These are phyloP conservation scores for Palythoa caribaeorum DNA, from an alignment of 92 coral and sea anemone genomes.

Conservation along the genomic window DNA sequence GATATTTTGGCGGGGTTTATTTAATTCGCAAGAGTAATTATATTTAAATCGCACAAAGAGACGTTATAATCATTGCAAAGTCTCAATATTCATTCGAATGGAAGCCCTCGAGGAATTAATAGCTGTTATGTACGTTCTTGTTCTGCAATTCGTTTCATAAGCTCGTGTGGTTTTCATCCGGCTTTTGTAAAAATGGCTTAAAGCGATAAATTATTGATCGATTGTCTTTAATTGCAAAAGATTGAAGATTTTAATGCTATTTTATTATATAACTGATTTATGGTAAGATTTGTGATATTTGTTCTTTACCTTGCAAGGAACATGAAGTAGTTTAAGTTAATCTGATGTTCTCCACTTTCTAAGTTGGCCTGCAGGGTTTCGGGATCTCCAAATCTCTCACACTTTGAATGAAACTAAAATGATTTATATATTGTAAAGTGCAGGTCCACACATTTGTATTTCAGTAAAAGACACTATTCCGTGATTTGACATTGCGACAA, in stretches of 20 bases:
- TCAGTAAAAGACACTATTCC: not conserved
- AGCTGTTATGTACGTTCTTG: not conserved
- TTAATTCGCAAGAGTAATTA: constrained; percentile 39
- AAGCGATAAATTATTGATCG: not conserved
- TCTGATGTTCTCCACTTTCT: not conserved
- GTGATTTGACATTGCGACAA: not conserved
- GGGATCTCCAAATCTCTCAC: not conserved
- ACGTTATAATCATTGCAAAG: not conserved
- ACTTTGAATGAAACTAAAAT: not conserved
- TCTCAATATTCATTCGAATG: not conserved
- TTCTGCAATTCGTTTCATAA: not conserved
- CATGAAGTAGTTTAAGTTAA: not conserved
- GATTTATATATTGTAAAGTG: constrained; percentile 23
- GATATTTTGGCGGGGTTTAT: constrained; percentile 6
- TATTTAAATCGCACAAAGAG: constrained; percentile 41
- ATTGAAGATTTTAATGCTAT: constrained; percentile 36
- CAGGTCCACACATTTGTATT: constrained; percentile 12
- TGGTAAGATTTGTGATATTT: not conserved
- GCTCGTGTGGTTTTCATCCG: not conserved
- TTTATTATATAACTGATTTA: constrained; percentile 37
- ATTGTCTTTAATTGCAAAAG: constrained; percentile 6
- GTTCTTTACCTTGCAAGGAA: not conserved
- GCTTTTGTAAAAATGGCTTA: not conserved
- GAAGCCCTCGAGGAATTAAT: not conserved
- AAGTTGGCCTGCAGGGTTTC: constrained; percentile 2